These are phyloP conservation scores for Pontoporia blainvillei DNA, from an alignment of 2,113 vertebrate species.

Conservation along the genomic window DNA sequence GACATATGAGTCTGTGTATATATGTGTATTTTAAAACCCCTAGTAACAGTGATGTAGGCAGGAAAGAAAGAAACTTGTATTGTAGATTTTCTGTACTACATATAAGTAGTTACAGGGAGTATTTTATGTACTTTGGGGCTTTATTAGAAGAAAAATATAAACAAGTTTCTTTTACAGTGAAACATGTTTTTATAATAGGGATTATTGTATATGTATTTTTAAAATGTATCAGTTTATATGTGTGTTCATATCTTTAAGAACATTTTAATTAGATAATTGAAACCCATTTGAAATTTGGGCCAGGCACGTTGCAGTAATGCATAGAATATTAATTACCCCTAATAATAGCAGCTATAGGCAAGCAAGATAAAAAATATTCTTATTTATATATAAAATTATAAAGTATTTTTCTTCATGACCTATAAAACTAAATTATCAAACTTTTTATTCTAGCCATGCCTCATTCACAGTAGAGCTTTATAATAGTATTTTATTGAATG, in stretches of 20 bases:
- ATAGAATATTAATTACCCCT: neutral
- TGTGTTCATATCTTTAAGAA: slow-evolving; percentile 7
- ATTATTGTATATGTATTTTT: neutral
- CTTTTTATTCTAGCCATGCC: neutral
- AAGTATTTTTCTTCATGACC: neutral
- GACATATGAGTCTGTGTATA: neutral
- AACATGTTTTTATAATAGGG: neutral
- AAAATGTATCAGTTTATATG: neutral
- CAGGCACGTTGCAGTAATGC: neutral
- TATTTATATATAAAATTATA: neutral
- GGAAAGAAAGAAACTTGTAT: neutral
- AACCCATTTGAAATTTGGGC: neutral
- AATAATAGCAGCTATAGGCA: neutral
- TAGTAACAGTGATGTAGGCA: neutral
- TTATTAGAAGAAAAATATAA: neutral
- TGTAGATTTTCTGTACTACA: neutral
- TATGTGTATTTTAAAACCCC: neutral
- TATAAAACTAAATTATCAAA: neutral
- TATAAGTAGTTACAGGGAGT: neutral
- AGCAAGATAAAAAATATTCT: neutral
- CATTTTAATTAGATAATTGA: slow-evolving; percentile 9
- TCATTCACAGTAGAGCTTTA: neutral
- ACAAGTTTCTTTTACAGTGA: neutral
- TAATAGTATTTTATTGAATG: neutral
- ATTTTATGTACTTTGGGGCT: neutral